Conservation (phyloP, 2,113 vertebrate genomes). For the Ursus arctos region DNA sequence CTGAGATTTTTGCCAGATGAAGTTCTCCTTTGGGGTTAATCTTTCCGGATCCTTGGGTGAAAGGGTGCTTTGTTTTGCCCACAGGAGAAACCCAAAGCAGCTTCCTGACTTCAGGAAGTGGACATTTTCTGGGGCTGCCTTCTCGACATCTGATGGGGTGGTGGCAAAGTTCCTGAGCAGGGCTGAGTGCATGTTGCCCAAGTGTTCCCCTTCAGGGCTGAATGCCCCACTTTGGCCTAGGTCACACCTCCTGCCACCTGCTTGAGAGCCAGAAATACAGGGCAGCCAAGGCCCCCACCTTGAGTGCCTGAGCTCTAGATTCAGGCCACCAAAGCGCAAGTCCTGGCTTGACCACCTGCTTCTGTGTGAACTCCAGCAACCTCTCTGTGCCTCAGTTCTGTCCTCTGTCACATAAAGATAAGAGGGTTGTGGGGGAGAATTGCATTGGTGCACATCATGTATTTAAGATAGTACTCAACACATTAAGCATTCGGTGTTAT, state of each 20-base stretch:
- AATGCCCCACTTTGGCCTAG: background rate
- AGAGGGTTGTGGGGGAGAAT: background rate
- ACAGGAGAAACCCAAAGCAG: conserved; percentile 1
- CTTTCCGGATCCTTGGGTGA: background rate
- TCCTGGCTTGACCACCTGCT: background rate
- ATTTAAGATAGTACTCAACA: background rate
- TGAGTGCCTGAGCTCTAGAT: background rate
- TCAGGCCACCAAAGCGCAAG: background rate
- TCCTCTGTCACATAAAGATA: background rate
- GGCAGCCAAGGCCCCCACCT: background rate
- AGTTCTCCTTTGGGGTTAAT: background rate
- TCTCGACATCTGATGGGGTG: background rate
- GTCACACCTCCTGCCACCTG: background rate
- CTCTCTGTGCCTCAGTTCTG: background rate
- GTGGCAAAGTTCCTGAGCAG: background rate
- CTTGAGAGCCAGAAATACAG: background rate
- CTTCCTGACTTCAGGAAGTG: background rate
- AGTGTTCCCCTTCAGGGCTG: rapidly evolving
- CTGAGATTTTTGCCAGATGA: background rate
- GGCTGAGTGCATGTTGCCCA: background rate
- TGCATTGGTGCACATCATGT: background rate
- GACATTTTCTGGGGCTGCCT: background rate
- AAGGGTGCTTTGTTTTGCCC: background rate
- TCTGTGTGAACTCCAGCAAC: background rate
- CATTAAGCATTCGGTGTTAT: background rate